Percentiles rank a stretch among this genome's conserved stretches.
Evolutionary conservation across 2,888 invertebrate genomes (phyloP).

Genomic region (Drosophila affinis): DNA sequence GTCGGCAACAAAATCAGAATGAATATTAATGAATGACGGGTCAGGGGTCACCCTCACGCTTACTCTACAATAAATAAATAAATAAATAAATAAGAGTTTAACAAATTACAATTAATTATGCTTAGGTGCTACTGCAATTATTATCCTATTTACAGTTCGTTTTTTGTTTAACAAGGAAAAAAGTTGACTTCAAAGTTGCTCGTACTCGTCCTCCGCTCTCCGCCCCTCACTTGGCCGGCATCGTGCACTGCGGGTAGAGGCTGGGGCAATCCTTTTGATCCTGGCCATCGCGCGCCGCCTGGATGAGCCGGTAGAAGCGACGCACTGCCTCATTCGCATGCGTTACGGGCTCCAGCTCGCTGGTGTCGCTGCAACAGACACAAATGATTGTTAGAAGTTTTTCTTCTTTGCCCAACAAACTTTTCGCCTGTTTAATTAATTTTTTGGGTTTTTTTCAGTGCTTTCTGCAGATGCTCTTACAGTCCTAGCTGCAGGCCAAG

Average conservation of each 20-base stretch:
- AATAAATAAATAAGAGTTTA: slow-evolving; percentile 61
- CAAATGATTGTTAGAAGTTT: slow-evolving; percentile 17
- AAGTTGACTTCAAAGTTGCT: slow-evolving; percentile 61
- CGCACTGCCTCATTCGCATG: slow-evolving; percentile 88
- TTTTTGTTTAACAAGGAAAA: slow-evolving; percentile 64
- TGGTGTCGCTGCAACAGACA: slow-evolving; percentile 87
- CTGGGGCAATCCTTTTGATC: slow-evolving; percentile 90
- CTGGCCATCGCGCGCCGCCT: slow-evolving; percentile 92
- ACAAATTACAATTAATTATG: slow-evolving; percentile 53
- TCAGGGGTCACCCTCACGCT: slow-evolving; percentile 7
- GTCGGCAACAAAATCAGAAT: slow-evolving; percentile 72
- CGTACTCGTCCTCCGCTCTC: slow-evolving; percentile 4
- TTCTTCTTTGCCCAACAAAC: slow-evolving; percentile 33
- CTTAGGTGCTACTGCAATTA: slow-evolving; percentile 37
- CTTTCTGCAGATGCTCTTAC: slow-evolving; percentile 22
- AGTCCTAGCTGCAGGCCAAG: slow-evolving; percentile 16
- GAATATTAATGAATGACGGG: slow-evolving; percentile 50
- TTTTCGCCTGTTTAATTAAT: slow-evolving; percentile 41
- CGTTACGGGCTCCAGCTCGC: slow-evolving; percentile 88
- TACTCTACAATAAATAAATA: slow-evolving; percentile 43
- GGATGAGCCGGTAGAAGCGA: slow-evolving; percentile 90
- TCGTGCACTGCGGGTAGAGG: slow-evolving; percentile 88
- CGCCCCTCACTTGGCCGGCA: slow-evolving; percentile 72
- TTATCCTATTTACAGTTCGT: slow-evolving; percentile 68
- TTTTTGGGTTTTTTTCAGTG: slow-evolving; percentile 1